Evolutionary conservation across 1,140 invertebrate genomes (phyloP).

Genomic region (Brachionus sp.): DNA sequence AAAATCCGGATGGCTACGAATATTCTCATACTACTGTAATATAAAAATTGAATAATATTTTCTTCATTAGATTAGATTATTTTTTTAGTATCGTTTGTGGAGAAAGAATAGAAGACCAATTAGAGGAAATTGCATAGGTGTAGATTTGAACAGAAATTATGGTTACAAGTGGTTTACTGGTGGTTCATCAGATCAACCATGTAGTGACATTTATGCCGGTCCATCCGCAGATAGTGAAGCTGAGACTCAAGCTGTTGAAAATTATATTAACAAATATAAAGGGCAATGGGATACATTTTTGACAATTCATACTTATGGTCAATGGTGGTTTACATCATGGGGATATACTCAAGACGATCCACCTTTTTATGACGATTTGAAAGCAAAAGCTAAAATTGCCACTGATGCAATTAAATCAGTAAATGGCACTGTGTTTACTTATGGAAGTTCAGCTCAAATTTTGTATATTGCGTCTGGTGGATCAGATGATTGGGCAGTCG

Average conservation of each 20-base stretch:
- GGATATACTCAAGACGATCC: conserved; percentile 26
- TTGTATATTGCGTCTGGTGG: conserved; percentile 47
- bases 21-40: conserved; percentile 18
- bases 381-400: conserved; percentile 5
- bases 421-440: conserved; percentile 7
- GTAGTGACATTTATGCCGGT: conserved; percentile 44
- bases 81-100: conserved; percentile 47
- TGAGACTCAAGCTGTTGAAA: conserved; percentile 29
- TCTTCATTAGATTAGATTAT: background rate
- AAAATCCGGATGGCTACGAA: conserved; percentile 46
- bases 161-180: conserved; percentile 30
- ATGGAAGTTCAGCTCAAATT: conserved; percentile 37
- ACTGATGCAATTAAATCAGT: conserved; percentile 16
- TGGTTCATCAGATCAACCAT: conserved; percentile 42
- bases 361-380: conserved; percentile 35
- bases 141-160: conserved; percentile 45
- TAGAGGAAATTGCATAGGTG: conserved; percentile 18
- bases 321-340: conserved; percentile 46
- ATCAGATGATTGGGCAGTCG: conserved; percentile 49
- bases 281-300: conserved; percentile 40
- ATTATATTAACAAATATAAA: background rate
- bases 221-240: conserved; percentile 42
- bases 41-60: background rate
- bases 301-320: conserved; percentile 42
- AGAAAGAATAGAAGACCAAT: conserved; percentile 47